A percentile compares a stretch with the other conserved stretches of the same genome.
Evolutionary conservation across 1,140 invertebrate genomes (phyloP).

Genomic region (Brachionus plicatilis): DNA sequence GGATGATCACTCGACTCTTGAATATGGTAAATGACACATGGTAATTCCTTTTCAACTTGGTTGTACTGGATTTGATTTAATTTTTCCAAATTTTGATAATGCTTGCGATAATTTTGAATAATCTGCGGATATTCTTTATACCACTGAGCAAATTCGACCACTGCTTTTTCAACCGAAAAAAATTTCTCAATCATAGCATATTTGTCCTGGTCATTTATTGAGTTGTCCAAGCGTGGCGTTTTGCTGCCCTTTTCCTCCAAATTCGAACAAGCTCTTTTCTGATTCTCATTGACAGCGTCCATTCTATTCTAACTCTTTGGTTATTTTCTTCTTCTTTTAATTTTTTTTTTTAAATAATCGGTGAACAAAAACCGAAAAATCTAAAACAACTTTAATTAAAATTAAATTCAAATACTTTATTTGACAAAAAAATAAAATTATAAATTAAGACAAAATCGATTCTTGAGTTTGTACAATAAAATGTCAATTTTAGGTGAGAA

Average conservation of each 20-base stretch:
- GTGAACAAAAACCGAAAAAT: not conserved
- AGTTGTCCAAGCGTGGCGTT: not conserved
- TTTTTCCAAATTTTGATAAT: conserved; percentile 9
- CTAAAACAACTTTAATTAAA: not conserved
- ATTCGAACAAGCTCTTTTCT: not conserved
- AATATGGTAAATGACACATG: not conserved
- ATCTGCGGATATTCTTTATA: not conserved
- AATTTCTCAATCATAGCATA: not conserved
- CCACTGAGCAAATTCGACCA: not conserved
- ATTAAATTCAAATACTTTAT: not conserved
- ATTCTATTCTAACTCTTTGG: not conserved
- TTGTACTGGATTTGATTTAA: not conserved
- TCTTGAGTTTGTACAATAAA: not conserved
- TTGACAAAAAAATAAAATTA: not conserved
- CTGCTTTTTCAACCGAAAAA: not conserved
- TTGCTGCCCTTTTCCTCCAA: not conserved
- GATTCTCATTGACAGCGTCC: not conserved
- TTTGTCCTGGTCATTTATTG: not conserved
- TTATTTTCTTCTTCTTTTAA: not conserved
- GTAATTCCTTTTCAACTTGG: not conserved
- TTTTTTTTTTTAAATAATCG: not conserved
- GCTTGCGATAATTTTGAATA: not conserved
- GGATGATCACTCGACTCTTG: not conserved
- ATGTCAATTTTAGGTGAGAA: conserved; percentile 6
- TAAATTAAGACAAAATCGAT: not conserved